Percentiles rank a stretch among this genome's conserved stretches.
Evolutionary conservation across 2,888 invertebrate species (phyloP).

Genomic region (Chrysolina haemoptera): DNA sequence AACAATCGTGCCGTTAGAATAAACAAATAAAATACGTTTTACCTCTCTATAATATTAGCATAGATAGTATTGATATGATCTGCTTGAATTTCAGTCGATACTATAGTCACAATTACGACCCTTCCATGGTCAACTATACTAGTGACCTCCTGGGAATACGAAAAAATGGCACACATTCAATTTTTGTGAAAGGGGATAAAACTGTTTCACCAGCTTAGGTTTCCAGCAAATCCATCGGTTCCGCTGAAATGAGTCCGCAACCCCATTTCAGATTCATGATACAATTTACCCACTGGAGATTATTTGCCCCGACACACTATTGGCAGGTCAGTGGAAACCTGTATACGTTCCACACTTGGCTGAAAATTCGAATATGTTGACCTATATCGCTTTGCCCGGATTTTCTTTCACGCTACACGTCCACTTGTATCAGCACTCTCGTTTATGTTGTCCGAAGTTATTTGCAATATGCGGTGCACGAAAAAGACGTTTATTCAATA

Average conservation of each 20-base stretch:
- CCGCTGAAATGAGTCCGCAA: neutral
- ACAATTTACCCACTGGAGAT: constrained; percentile 3
- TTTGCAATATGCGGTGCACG: neutral
- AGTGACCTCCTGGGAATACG: neutral
- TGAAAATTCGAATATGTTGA: constrained; percentile 9
- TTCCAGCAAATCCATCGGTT: constrained; percentile 5
- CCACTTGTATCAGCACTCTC: neutral
- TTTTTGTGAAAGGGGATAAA: neutral
- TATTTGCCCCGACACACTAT: constrained; percentile 3
- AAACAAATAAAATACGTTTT: no score
- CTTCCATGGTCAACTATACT: neutral
- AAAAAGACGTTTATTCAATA: neutral
- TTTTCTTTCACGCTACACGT: neutral
- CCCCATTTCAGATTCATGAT: constrained; percentile 9
- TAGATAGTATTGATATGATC: no score
- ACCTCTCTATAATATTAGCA: no score
- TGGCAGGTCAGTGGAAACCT: constrained; percentile 5
- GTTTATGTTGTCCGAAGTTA: neutral
- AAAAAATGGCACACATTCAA: neutral
- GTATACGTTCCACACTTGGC: neutral
- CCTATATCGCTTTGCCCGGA: neutral
- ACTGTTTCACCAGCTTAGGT: constrained; percentile 6
- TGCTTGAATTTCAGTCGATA: no score
- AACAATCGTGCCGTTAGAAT: no score
- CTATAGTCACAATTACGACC: neutral